phyloP scores from a whole-genome alignment of 2,797 vertebrate genomes.

The Spinus olivaceus region DNA sequence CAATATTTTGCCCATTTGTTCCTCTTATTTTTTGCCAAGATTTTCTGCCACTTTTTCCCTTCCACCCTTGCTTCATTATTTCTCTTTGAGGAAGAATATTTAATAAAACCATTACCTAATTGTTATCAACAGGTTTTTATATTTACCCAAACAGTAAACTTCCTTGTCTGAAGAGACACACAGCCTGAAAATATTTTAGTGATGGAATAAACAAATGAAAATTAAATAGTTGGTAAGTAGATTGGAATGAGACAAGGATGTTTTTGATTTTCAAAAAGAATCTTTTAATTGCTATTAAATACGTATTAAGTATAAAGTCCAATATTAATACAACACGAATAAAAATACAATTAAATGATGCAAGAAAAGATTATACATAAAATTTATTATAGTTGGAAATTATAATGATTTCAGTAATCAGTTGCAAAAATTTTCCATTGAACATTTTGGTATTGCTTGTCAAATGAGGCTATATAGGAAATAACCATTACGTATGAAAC shows the following conservation, averaged over 20 bases:
- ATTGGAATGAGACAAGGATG: neutral
- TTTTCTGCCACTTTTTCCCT: neutral
- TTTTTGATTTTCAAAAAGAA: neutral
- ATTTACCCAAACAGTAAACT: neutral
- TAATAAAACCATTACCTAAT: neutral
- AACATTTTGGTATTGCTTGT: conserved; percentile 30
- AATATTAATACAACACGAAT: neutral
- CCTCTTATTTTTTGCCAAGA: neutral
- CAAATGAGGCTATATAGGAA: conserved; percentile 32
- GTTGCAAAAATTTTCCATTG: conserved; percentile 27
- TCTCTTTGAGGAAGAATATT: neutral
- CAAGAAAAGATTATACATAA: neutral
- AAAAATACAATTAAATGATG: neutral
- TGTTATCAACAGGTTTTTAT: neutral
- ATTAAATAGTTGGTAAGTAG: neutral
- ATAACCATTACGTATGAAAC: conserved; percentile 37
- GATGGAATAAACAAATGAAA: neutral
- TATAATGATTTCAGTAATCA: neutral
- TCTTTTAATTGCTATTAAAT: neutral
- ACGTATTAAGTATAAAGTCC: neutral
- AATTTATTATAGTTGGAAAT: neutral
- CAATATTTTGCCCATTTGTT: neutral
- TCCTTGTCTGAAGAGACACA: neutral
- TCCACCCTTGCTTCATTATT: neutral
- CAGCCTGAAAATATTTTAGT: neutral